These are phyloP conservation scores for Anadara kagoshimensis DNA, from an alignment of 1,140 invertebrate species.

Conservation along the genomic window DNA sequence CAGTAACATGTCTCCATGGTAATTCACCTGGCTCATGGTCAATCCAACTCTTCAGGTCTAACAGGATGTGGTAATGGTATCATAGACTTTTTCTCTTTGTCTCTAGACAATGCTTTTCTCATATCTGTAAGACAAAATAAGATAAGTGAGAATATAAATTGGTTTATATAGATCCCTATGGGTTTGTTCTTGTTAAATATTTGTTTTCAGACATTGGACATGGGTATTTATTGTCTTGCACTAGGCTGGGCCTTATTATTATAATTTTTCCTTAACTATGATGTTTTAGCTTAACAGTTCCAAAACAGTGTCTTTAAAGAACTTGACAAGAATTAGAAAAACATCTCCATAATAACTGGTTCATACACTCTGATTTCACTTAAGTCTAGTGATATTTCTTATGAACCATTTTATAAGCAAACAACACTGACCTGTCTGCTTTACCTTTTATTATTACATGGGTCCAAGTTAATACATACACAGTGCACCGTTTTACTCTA, in stretches of 20 bases:
- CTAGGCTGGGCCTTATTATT: no score
- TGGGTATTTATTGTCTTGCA: not conserved
- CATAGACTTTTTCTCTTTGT: slow-evolving; percentile 93
- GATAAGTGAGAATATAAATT: not conserved
- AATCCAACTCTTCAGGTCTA: slow-evolving; percentile 94
- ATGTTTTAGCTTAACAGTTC: not conserved
- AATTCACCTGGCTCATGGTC: slow-evolving; percentile 57
- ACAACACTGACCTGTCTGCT: no score
- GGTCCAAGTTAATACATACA: no score
- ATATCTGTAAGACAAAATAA: slow-evolving; percentile 87
- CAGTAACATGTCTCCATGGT: slow-evolving; percentile 38
- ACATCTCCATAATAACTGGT: no score
- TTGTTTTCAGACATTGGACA: not conserved
- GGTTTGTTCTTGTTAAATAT: not conserved
- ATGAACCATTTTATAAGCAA: no score
- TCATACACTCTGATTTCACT: no score
- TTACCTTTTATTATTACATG: no score
- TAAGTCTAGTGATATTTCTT: no score
- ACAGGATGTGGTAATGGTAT: slow-evolving; percentile 95
- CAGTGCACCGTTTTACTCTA: no score
- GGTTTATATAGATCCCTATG: not conserved
- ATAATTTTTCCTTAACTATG: no score
- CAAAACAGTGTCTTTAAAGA: not conserved
- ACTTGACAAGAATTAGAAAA: not conserved
- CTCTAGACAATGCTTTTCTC: slow-evolving; percentile 96